Evolutionary conservation across 2,797 vertebrate species (phyloP), one percentile per base, ranked within the genome.

Genomic region (Fistularia commersonii): DNA sequence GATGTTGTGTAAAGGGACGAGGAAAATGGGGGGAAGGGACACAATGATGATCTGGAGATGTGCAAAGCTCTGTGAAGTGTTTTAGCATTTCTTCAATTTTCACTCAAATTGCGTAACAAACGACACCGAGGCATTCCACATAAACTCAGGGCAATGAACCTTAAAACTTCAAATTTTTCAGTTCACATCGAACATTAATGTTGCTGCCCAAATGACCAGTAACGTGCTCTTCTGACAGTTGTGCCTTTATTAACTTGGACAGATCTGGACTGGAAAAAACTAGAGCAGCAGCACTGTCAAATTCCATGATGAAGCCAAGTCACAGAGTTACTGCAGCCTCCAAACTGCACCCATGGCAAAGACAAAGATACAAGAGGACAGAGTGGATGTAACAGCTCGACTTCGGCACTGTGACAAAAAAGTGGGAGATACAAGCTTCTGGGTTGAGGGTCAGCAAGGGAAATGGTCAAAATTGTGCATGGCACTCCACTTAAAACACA

Each of bases 191-290:
- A 76, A 48, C 71, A 72, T 69, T 55, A 57, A 67, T 45, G 68
- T 54, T 37, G 6, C 64, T 50, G 54, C 51, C 64, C 72, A 73
- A 81, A 77, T 80, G 79, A 78, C 79, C 80, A 80, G 64, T 55
- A 75, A 76, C 80, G 70, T 73, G 73, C 50, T 54, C 72, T 77
- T 76, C 66, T 79, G 81, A 77, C 76, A 79, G 74, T 75, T 66
- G 65, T 53, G 64, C 57, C 44, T 7, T 85, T 69, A 88, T 84
- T 67, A 81, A 79, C 54, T 76, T 1, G 3, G 83, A 83, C 76
- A 75, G 79, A 79, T 81, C 77, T 77, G 57, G 74, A 82, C 76
- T 74, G 62, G 66, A 77, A 65, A 65, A 80, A 83, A 79, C 52
- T 80, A 46, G 82, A 84, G 75, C 79, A 71, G 71, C 57, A 57